Base-by-base conservation (phyloP, 37 sponge, comb jelly and placozoan genomes). In the Amphimedon queenslandica region DNA sequence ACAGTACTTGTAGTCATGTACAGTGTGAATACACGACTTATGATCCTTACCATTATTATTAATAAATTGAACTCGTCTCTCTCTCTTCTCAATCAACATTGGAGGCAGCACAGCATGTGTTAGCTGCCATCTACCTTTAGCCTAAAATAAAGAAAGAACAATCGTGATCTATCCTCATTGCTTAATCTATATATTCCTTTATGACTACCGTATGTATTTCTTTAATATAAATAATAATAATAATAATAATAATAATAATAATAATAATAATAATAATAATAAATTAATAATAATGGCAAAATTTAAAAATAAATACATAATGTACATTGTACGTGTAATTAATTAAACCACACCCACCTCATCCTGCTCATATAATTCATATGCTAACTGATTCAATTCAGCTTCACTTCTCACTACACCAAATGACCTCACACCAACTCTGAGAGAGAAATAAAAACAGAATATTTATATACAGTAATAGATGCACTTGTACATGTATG, bases 41-140 rank as follows among this genome's bases (percentile, higher is more conserved):
- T 30, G 30, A 37, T 51, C 2, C 77, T 33, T 32, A 78, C 91
- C 82, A 74, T 85, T 90, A 21, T 30, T 65, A 55, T 40, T 85
- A 23, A 40, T 30, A 58, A 70, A 90, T 43, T 41, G 37, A 16
- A 74, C 37, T 2, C 56, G 1, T 67, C 77, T 31, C 34, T 90
- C 86, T 41, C 42, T 80, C 40, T 68, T 24, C n/a, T 80, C 76
- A 1, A 78, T 33, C 47, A 85, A 42, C 91, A 90, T 90, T 34
- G 91, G 58, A 1, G 91, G 91, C 33, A 90, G 74, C 42, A 58
- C 55, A n/a, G 91, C 91, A 39, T 85, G 91, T 29, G 87, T 81
- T 57, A 70, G 43, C 1, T 73, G 80, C 60, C 78, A 66, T 24
- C 91, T 75, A 36, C 61, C 91, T 24, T 82, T 73, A 27, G 82